Conservation (phyloP, 2,797 vertebrate species). For the Acipenser ruthenus region DNA sequence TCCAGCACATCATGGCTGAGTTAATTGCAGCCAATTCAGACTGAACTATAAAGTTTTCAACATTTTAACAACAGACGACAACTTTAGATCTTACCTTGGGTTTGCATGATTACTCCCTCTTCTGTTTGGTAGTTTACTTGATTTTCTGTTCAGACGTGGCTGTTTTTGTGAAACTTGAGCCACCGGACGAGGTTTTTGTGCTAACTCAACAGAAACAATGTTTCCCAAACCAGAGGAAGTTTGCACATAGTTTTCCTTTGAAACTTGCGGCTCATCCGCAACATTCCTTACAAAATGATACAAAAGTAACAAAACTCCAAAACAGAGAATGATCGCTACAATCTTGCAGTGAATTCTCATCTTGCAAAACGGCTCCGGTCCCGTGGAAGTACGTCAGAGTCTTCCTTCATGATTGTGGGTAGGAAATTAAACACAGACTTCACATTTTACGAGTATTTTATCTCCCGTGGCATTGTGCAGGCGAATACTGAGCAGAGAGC, state of each 20-base stretch:
- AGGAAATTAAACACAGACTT: slow-evolving; percentile 26
- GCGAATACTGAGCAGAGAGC: slow-evolving; percentile 38
- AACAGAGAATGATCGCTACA: slow-evolving; percentile 49
- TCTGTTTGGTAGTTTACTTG: slow-evolving; percentile 24
- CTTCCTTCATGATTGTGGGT: slow-evolving; percentile 45
- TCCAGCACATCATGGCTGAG: too few relatives aligned
- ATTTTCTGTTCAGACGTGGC: slow-evolving; percentile 26
- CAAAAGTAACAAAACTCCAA: slow-evolving; percentile 70
- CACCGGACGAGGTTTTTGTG: slow-evolving; percentile 25
- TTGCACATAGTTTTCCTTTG: slow-evolving; percentile 30
- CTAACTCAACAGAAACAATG: slow-evolving; percentile 39
- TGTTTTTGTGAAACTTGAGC: slow-evolving; percentile 25
- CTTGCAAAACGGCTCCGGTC: slow-evolving; percentile 39
- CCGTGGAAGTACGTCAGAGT: slow-evolving; percentile 22
- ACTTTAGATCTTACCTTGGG: slow-evolving; percentile 42
- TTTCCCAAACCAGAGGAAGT: slow-evolving; percentile 24
- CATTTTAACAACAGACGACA: too few relatives aligned
- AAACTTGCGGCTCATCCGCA: slow-evolving; percentile 55
- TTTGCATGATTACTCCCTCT: slow-evolving; percentile 37
- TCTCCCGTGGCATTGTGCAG: slow-evolving; percentile 37
- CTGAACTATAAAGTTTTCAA: too few relatives aligned
- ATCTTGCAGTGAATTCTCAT: slow-evolving; percentile 66
- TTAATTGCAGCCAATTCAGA: too few relatives aligned
- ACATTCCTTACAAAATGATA: slow-evolving; percentile 63
- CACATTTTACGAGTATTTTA: slow-evolving; percentile 45